A percentile compares a stretch with the other conserved stretches of the same genome.
These are phyloP conservation scores for Paralvinella palmiformis DNA, from an alignment of 1,140 invertebrate species.

Conservation along the genomic window DNA sequence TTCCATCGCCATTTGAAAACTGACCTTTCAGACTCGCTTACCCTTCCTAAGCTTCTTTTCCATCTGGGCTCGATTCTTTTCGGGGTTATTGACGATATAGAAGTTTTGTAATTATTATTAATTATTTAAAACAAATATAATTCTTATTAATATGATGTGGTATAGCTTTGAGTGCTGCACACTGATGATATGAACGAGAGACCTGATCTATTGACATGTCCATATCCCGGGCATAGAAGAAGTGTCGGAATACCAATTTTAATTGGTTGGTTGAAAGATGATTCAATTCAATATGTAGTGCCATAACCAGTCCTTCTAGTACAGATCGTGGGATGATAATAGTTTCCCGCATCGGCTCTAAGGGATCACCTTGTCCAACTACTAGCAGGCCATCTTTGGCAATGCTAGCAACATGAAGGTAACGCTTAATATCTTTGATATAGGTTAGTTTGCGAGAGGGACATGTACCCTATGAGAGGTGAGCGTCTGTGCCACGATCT, in stretches of 20 bases:
- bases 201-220: slow-evolving; percentile 12
- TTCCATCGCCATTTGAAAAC: no score
- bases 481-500: slow-evolving; percentile 21
- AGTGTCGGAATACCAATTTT: slow-evolving; percentile 12
- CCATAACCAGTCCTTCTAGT: slow-evolving; percentile 22
- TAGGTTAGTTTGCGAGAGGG: slow-evolving; percentile 23
- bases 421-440: slow-evolving; percentile 22
- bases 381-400: slow-evolving; percentile 25
- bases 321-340: slow-evolving; percentile 22
- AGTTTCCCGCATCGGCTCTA: background rate
- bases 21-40: no score
- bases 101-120: no score
- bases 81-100: no score
- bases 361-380: slow-evolving; percentile 11
- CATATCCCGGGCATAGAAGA: slow-evolving; percentile 25
- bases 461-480: slow-evolving; percentile 23
- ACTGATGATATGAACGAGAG: slow-evolving; percentile 13
- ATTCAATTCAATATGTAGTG: slow-evolving; percentile 21
- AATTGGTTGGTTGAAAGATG: slow-evolving; percentile 20
- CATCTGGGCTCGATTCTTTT: no score
- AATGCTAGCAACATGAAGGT: slow-evolving; percentile 22
- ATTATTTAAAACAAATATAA: no score
- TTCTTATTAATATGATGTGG: no score
- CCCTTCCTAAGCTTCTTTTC: no score
- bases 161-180: slow-evolving; percentile 16